These are phyloP conservation scores for Rhyacophila evoluta DNA, from an alignment of 2,888 invertebrate genomes.

Conservation along the genomic window DNA sequence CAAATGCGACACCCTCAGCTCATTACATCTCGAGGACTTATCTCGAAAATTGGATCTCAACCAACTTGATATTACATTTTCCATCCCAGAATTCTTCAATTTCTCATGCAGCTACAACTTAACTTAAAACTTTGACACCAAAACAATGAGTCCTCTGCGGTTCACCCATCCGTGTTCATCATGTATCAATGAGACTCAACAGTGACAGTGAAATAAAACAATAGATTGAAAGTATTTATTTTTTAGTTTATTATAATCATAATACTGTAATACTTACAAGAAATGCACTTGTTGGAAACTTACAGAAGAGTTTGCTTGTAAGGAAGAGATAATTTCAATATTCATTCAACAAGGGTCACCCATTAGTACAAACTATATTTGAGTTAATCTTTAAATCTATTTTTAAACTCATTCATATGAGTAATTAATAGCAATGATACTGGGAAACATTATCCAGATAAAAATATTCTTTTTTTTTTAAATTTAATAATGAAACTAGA, in stretches of 20 bases:
- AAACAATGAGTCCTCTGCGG: too few relatives aligned
- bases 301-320: conserved; percentile 82
- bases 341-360: conserved; percentile 54
- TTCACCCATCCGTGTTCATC: too few relatives aligned
- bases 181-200: not conserved
- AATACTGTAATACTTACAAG: conserved; percentile 93
- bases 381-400: conserved; percentile 45
- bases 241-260: conserved; percentile 74
- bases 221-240: conserved; percentile 44
- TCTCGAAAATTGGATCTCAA: too few relatives aligned
- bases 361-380: conserved; percentile 53
- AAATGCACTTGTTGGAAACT: conserved; percentile 91
- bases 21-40: too few relatives aligned
- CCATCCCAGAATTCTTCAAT: too few relatives aligned
- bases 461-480: conserved; percentile 49
- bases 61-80: too few relatives aligned
- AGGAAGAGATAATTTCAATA: conserved; percentile 64
- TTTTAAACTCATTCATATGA: conserved; percentile 46
- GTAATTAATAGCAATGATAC: conserved; percentile 42
- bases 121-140: too few relatives aligned
- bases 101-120: too few relatives aligned
- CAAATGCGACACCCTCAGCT: too few relatives aligned
- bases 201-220: not conserved
- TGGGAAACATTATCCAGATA: conserved; percentile 51
- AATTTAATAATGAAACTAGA: conserved; percentile 49